Evolutionary conservation across 2,113 vertebrate genomes (phyloP).

Genomic region (Carollia perspicillata): DNA sequence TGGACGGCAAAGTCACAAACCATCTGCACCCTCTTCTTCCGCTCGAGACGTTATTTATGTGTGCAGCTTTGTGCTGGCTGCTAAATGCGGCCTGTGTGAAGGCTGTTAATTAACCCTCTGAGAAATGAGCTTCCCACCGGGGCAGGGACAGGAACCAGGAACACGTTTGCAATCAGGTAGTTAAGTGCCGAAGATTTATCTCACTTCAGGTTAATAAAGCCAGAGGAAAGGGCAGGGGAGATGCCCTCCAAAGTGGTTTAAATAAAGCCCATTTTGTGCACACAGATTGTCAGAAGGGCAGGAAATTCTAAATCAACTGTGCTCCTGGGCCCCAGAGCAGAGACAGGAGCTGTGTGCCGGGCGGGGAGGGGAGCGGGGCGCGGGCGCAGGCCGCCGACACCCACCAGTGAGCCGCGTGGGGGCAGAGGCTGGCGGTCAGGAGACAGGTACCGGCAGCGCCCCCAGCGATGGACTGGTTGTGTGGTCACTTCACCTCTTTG

Average conservation of each 20-base stretch:
- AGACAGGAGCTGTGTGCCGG: background rate
- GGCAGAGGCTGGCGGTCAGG: background rate
- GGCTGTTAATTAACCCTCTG: slow-evolving; percentile 86
- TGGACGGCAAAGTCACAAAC: slow-evolving; percentile 81
- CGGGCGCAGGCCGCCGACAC: background rate
- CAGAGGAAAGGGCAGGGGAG: slow-evolving; percentile 72
- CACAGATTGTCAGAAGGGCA: slow-evolving; percentile 51
- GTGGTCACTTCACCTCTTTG: background rate
- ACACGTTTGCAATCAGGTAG: slow-evolving; percentile 82
- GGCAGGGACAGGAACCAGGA: slow-evolving; percentile 77
- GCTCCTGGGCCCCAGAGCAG: background rate
- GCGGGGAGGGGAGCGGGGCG: background rate
- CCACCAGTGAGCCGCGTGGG: background rate
- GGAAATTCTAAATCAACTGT: slow-evolving; percentile 69
- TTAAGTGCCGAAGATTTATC: slow-evolving; percentile 80
- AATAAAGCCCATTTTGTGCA: slow-evolving; percentile 66
- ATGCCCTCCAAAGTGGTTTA: slow-evolving; percentile 42
- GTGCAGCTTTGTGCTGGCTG: slow-evolving; percentile 81
- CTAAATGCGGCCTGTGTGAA: slow-evolving; percentile 84
- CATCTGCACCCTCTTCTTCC: slow-evolving; percentile 84
- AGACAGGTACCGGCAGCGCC: fast-evolving
- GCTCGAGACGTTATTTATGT: slow-evolving; percentile 83
- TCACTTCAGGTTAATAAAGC: slow-evolving; percentile 74
- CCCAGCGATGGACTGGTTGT: background rate
- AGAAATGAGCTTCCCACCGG: slow-evolving; percentile 83